Evolutionary conservation across 1,140 invertebrate species (phyloP).

Genomic region (Vanessa tameamea): DNA sequence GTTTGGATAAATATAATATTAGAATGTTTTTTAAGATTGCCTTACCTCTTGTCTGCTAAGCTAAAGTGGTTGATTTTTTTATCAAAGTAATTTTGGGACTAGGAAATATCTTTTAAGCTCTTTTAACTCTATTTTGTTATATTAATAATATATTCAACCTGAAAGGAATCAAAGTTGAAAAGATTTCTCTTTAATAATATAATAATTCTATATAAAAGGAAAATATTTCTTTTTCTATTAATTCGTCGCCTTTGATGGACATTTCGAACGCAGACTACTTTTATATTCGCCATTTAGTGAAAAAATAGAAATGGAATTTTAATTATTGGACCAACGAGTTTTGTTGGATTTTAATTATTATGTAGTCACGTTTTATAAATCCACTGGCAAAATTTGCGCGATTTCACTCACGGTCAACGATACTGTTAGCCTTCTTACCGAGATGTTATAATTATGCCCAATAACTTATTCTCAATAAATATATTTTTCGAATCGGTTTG

Average conservation of each 20-base stretch:
- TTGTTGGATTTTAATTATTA: background rate
- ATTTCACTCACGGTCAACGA: too few relatives aligned
- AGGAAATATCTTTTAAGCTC: conserved; percentile 26
- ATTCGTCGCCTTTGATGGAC: conserved; percentile 30
- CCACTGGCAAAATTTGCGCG: too few relatives aligned
- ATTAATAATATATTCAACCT: conserved; percentile 25
- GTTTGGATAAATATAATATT: background rate
- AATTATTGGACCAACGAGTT: background rate
- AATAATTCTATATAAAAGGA: conserved; percentile 20
- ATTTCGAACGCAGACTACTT: conserved; percentile 6
- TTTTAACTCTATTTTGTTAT: conserved; percentile 22
- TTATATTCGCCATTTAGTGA: background rate
- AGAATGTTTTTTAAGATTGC: background rate
- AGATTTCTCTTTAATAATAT: conserved; percentile 23
- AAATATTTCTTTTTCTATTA: conserved; percentile 31
- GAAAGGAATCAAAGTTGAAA: conserved; percentile 29
- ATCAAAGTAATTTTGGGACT: conserved; percentile 24
- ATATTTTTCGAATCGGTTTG: too few relatives aligned
- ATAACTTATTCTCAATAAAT: too few relatives aligned
- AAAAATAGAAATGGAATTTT: conserved; percentile 2
- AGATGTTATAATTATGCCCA: too few relatives aligned
- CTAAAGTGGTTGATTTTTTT: conserved; percentile 16
- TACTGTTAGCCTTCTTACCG: too few relatives aligned
- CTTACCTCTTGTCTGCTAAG: background rate
- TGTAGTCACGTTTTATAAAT: too few relatives aligned